Evolutionary conservation across 2,113 vertebrate species (phyloP), one percentile per base, ranked within the genome.

Genomic region (Ia io): DNA sequence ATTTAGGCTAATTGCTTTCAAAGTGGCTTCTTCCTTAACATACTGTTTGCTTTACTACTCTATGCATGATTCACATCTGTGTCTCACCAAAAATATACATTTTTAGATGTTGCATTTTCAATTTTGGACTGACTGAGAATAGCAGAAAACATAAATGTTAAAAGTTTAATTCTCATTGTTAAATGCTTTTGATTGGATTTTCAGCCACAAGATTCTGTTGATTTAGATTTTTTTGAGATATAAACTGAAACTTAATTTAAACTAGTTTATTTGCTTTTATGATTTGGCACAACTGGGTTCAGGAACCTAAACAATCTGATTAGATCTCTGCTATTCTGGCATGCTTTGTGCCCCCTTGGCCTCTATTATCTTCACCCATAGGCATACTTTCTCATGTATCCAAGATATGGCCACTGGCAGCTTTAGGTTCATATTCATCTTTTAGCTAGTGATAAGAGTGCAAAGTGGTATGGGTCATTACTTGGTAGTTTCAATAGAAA

Each of bases 111-210:
- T 79, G 7, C 13, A 69, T 69, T 74, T 56, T 73, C 2, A 51
- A 30, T 91, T 95, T 90, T 93, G 30, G 63, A 61, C 25, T 5
- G 44, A 9, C 56, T 84, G 59, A 74, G 28, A 94, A 84, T 53
- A 95, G 20, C 63, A 51, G 9, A 84, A 91, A 76, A 9, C 10
- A 10, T 93, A 79, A 56, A 74, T 90, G 25, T 74, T 91, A 44
- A 74, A 82, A 56, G 17, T 95, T 87, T 90, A 49, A 78, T 84
- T 90, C 18, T 79, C 20, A 28, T 42, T 95, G 16, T 91, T 84
- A 73, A 71, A 42, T 80, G 14, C 40, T 67, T 88, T 94, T 82
- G 71, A 37, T 67, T 93, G 56, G 65, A 88, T 91, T 93, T 92
- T 92, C 6, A 93, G 1, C 65, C 63, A 63, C 49, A 95, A 76